Conservation (phyloP, 2,113 vertebrate genomes). For the Peromyscus polionotus region DNA sequence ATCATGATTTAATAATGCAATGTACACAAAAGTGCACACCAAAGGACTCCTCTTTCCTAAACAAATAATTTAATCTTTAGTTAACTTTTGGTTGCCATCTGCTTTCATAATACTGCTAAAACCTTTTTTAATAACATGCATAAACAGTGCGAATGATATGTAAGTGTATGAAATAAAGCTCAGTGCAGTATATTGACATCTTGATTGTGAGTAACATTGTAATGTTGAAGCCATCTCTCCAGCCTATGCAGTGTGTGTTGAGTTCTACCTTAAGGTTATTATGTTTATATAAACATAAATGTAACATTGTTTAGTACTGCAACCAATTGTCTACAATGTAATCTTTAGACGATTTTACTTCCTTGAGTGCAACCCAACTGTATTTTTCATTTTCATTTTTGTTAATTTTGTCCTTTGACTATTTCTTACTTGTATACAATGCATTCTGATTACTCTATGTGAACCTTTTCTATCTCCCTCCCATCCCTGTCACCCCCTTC, state of each 20-base stretch:
- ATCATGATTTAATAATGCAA: neutral
- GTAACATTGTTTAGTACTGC: slow-evolving; percentile 11
- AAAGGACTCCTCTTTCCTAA: slow-evolving; percentile 51
- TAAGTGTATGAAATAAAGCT: neutral
- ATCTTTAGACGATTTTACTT: slow-evolving; percentile 29
- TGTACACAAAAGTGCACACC: slow-evolving; percentile 28
- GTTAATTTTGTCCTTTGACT: neutral
- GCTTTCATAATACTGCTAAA: slow-evolving; percentile 3
- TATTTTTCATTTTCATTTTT: neutral
- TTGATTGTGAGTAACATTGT: neutral
- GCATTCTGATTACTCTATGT: neutral
- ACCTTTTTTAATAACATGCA: neutral
- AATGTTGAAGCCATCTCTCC: neutral
- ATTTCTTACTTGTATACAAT: neutral
- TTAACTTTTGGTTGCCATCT: neutral
- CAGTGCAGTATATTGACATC: neutral
- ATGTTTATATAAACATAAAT: neutral
- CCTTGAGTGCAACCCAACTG: slow-evolving; percentile 21
- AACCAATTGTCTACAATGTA: neutral
- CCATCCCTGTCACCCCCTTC: neutral
- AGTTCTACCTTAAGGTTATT: slow-evolving; percentile 4
- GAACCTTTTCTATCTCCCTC: too few relatives aligned
- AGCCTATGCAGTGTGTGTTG: neutral
- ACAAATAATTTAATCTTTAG: neutral
- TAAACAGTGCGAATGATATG: neutral